Evolutionary conservation across 2,888 invertebrate species (phyloP), one percentile per base, ranked within the genome.

Genomic region (Aleiodes alternator): DNA sequence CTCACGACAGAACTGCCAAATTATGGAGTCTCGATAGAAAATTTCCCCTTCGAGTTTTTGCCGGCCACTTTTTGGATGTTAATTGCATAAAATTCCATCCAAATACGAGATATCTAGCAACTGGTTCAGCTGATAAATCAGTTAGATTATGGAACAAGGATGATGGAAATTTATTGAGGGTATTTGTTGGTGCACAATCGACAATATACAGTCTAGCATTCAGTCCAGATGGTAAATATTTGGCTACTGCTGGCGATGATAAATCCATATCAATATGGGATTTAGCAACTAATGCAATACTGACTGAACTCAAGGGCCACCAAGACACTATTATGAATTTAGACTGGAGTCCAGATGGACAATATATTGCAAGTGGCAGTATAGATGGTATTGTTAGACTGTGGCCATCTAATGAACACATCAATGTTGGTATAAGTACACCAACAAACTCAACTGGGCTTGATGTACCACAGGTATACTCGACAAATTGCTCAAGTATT

Each of bases 1-100:
- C 96, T 12, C 93, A 94, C 77, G 97, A 97, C 85, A 92, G 92
- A 82, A 96, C 96, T 34, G 95, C 95, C 7, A 93, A 95, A 84
- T 90, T 97, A 38, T 97, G 97, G 97, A 92, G 93, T 16, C 90
- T 95, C 75, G 96, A 97, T 86, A 92, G 95, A 82, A 95, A 95
- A 43, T 95, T 94, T 87, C 96, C 96, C 8, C 91, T 97, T 1
- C 92, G 97, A 81, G 93, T 96, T 78, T 96, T 96, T 89, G 94
- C 95, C 51, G 98, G 98, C 1, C 98, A 98, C 87, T 94, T 94
- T 72, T 93, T 95, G 86, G 96, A 97, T 90, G 95, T 98, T 29
- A 96, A 97, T 87, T 93, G 94, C 86, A 92, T 96, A n/a, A 94
- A 94, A 84, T 97, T 98, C 90, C 98, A 98, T 90, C 97, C 97